Evolutionary conservation across 2,113 vertebrate genomes (phyloP).

Genomic region (Pandion haliaetus): DNA sequence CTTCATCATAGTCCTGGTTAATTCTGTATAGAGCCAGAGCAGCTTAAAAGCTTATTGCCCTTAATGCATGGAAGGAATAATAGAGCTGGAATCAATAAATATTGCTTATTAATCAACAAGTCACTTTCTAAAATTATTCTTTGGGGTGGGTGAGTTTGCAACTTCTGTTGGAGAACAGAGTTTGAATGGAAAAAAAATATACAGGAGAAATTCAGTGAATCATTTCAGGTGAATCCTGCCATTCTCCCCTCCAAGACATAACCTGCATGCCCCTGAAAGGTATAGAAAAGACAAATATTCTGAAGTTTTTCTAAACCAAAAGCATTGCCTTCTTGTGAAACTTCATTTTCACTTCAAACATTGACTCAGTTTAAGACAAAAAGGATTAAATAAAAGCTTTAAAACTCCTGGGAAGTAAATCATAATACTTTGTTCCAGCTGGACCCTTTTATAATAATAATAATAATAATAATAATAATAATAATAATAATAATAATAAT

Average conservation of each 20-base stretch:
- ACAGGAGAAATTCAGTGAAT: neutral
- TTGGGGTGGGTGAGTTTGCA: neutral
- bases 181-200: neutral
- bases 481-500: too few species aligned
- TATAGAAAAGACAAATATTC: neutral
- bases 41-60: neutral
- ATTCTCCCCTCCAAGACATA: accelerated
- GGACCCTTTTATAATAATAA: too few species aligned
- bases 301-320: neutral
- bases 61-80: neutral
- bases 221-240: neutral
- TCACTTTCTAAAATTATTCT: neutral
- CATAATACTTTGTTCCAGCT: neutral
- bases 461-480: too few species aligned
- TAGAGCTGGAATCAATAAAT: neutral
- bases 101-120: neutral
- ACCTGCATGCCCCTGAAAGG: neutral
- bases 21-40: neutral
- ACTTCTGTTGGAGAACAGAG: neutral
- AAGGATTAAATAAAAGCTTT: neutral
- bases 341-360: neutral
- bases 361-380: neutral
- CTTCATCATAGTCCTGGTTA: neutral
- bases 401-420: neutral
- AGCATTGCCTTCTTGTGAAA: neutral